Conservation (phyloP, 2,797 vertebrate species). For the Oophaga sylvatica region DNA sequence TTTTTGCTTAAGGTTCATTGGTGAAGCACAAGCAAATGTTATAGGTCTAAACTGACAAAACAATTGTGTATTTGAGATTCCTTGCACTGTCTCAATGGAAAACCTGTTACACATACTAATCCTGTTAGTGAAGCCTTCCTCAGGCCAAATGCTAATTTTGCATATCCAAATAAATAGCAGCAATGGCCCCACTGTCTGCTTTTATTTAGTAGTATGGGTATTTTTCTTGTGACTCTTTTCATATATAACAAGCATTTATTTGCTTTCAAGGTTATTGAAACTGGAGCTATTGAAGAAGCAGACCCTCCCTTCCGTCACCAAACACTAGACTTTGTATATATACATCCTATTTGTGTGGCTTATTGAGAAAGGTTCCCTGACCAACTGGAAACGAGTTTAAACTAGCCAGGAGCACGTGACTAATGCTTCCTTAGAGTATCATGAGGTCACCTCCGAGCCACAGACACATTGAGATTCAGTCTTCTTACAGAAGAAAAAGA, state of each 20-base stretch:
- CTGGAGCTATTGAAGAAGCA: neutral
- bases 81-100: neutral
- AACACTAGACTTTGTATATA: neutral
- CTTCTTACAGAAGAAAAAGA: slow-evolving; percentile 12
- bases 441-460: slow-evolving; percentile 7
- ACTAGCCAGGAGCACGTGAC: slow-evolving; percentile 23
- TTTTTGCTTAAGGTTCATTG: neutral
- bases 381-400: slow-evolving; percentile 9
- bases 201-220: neutral
- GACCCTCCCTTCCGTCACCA: neutral
- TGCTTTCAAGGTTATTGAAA: neutral
- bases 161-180: neutral
- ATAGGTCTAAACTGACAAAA: neutral
- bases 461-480: neutral
- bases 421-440: neutral
- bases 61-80: neutral
- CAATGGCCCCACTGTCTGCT: neutral
- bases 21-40: neutral
- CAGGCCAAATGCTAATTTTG: neutral
- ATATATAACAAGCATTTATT: neutral
- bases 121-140: neutral
- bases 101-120: slow-evolving; percentile 1
- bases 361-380: neutral
- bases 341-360: neutral
- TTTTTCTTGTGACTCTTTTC: slow-evolving; percentile 1